These are phyloP conservation scores for Apamea anceps DNA, from an alignment of 2,888 invertebrate species.

Conservation along the genomic window DNA sequence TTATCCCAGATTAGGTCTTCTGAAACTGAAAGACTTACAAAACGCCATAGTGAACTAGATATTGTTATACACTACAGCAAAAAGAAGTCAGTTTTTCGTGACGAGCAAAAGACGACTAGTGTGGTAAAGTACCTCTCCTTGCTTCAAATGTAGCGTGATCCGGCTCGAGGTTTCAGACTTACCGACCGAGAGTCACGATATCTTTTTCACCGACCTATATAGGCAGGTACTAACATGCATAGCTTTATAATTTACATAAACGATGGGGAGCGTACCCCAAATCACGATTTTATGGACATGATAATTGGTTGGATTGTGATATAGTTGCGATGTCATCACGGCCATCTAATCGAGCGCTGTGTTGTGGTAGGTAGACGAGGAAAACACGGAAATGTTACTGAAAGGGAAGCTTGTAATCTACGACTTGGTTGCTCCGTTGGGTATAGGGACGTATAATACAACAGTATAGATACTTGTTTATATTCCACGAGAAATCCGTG, in stretches of 20 bases:
- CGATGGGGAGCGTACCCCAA: conserved; percentile 66
- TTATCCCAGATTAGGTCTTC: background rate
- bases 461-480: conserved; percentile 43
- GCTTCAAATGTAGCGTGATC: conserved; percentile 84
- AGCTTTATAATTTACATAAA: conserved; percentile 75
- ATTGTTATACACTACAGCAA: conserved; percentile 37
- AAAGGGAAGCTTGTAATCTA: conserved; percentile 57
- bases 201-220: conserved; percentile 73
- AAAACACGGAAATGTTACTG: conserved; percentile 57
- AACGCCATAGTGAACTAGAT: conserved; percentile 71
- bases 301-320: conserved; percentile 68
- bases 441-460: conserved; percentile 25
- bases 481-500: conserved; percentile 75
- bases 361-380: conserved; percentile 33
- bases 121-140: conserved; percentile 76
- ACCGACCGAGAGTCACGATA: conserved; percentile 85
- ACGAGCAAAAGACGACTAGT: conserved; percentile 83
- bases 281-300: conserved; percentile 68
- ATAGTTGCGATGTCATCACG: conserved; percentile 62
- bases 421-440: conserved; percentile 18
- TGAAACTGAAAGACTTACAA: conserved; percentile 72
- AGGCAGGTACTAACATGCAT: conserved; percentile 48
- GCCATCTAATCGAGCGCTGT: conserved; percentile 47
- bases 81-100: conserved; percentile 77
- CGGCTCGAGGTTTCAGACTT: conserved; percentile 81